Base-by-base conservation (phyloP, 1,140 invertebrate genomes). In the Harpegnathos saltator region DNA sequence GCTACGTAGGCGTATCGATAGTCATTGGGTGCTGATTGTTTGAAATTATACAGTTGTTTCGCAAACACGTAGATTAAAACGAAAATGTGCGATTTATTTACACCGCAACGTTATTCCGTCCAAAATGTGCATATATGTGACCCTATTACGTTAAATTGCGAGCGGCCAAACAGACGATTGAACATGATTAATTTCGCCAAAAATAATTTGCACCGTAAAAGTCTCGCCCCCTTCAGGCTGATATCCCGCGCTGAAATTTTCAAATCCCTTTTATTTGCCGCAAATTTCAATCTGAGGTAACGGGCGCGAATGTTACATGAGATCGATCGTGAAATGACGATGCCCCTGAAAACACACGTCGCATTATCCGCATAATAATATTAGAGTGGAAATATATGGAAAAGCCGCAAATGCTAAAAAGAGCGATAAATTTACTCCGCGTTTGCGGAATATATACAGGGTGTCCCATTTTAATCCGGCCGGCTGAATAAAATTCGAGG, bases 201-300 rank as follows among this genome's bases (percentile, higher is more conserved):
- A 80, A 80, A 69, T 80, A 58, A 80, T 80, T 52, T 44, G 12
- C 48, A n/a, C 26, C 52, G 24, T 71, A 71, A 22, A 22, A 69
- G 33, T 48, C n/a, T n/a, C 44, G 38, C n/a, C 52, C 7, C 52
- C n/a, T 44, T 44, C 26, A 38, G 3, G 44, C 24, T 44, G 11
- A 44, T 44, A 44, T 44, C 38, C 17, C 14, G 62, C 0, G 66
- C 15, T 11, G 24, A 66, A 54, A 77, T 48, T 71, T 58, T 17
- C 14, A 56, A 26, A 9, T 11, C 3, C 68, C 26, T n/a, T 44
- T 69, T 71, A 80, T 80, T 69, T 38, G 44, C 44, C 65, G 38
- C 65, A 71, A 44, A 80, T 80, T 80, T 58, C 65, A 80, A 65
- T 65, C 73, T 63, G 44, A 63, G 29, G 22, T 62, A 61, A n/a